Conservation (phyloP, 2,888 invertebrate genomes). For the Brenthis hecate region DNA sequence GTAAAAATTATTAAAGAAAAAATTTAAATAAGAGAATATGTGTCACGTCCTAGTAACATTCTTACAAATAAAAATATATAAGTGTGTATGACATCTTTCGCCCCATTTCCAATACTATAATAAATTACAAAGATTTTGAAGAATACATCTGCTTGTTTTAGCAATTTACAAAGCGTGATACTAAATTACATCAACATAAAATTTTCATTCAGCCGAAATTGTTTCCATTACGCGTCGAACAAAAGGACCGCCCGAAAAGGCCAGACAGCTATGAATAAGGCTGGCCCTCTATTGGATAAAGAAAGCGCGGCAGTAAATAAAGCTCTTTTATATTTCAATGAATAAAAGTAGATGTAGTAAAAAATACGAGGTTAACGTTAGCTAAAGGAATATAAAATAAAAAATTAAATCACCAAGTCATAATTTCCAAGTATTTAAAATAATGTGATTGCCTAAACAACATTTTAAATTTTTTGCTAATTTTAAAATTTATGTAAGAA, state of each 20-base stretch:
- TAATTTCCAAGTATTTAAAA: no score
- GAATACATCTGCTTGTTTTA: neutral
- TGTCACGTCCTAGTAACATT: no score
- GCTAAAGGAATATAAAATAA: neutral
- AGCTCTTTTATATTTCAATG: no score
- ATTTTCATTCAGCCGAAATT: constrained; percentile 32
- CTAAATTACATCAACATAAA: constrained; percentile 23
- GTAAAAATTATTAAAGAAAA: neutral
- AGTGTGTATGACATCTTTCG: no score
- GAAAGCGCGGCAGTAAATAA: no score
- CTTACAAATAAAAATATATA: no score
- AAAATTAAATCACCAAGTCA: no score
- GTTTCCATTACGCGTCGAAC: constrained; percentile 29
- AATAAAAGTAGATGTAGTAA: neutral
- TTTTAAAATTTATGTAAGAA: no score
- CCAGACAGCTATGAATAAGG: constrained; percentile 33
- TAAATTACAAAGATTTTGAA: neutral
- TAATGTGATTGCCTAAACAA: no score
- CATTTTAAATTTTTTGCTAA: no score
- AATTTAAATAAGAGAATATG: neutral
- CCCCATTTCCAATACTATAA: no score
- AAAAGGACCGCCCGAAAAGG: constrained; percentile 31
- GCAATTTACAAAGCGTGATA: constrained; percentile 7
- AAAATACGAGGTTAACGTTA: neutral
- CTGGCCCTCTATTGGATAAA: constrained; percentile 27